A percentile compares a stretch with the other conserved stretches of the same genome.
Conservation (phyloP, 1,140 invertebrate genomes). For the Megathymus violae region DNA sequence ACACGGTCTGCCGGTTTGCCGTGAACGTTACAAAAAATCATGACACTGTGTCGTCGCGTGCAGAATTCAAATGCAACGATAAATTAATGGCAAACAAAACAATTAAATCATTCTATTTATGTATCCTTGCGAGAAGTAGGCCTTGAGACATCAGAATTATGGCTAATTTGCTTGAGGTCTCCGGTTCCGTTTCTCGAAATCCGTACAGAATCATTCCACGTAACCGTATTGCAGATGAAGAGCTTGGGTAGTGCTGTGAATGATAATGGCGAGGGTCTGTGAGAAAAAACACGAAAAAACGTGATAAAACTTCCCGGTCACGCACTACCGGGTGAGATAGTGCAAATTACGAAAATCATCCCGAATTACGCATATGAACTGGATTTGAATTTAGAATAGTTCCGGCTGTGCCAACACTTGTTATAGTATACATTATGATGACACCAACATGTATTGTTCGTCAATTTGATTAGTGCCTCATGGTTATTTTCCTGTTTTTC, state of each 20-base stretch:
- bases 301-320: constrained; percentile 46
- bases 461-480: too few species aligned
- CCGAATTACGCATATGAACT: background rate
- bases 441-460: background rate
- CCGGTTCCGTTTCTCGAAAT: constrained; percentile 64
- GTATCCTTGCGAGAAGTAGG: constrained; percentile 50
- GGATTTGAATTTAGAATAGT: constrained; percentile 15
- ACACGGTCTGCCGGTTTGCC: constrained; percentile 22
- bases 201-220: constrained; percentile 55
- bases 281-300: constrained; percentile 65
- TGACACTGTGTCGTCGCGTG: constrained; percentile 28
- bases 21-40: constrained; percentile 21
- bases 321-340: constrained; percentile 39
- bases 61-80: constrained; percentile 34
- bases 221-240: constrained; percentile 52
- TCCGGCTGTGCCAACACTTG: background rate
- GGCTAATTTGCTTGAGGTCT: constrained; percentile 55
- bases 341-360: constrained; percentile 52
- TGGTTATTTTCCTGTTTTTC: too few species aligned
- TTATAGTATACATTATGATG: background rate
- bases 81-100: constrained; percentile 50
- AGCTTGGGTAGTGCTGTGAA: constrained; percentile 43
- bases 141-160: constrained; percentile 59
- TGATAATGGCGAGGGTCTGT: constrained; percentile 55
- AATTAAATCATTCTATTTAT: constrained; percentile 57